Evolutionary conservation across 2,797 vertebrate species (phyloP), one percentile per base, ranked within the genome.

Genomic region (Microhierax caerulescens): DNA sequence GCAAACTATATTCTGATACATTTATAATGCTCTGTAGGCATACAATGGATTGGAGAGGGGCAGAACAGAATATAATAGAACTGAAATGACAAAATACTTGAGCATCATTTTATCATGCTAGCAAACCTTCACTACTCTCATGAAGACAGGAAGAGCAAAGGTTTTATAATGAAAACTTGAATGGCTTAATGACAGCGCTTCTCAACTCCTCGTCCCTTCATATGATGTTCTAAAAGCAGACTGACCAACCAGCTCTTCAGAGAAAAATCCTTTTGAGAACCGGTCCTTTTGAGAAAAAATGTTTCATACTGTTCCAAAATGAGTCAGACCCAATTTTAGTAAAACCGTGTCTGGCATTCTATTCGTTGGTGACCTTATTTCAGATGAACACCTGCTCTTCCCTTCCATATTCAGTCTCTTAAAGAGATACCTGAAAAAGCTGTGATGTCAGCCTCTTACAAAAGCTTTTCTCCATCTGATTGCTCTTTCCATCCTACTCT

Each of bases 261-360:
- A 90, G 41, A 84, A 94, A 93, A 92, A 36, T 41, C 23, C 57
- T 86, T 94, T 95, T 88, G 57, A 93, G 27, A 56, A 60, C 16
- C 6, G 14, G 13, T 84, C 34, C 17, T 86, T 94, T 88, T 88
- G n/a, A 92, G 65, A 86, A 83, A 80, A 91, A 87, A 81, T 74
- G 37, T 57, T 96, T 91, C 91, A 94, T 80, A 91, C 79, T 78
- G 89, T 90, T 97, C 69, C 75, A 95, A 89, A 94, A 93, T 96
- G 95, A 97, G 82, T 96, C 87, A 96, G 89, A 87, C 79, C 73
- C 87, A 94, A 85, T 94, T 95, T 96, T 92, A 95, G 93, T 88
- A 85, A 75, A 95, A 83, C 81, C 74, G 28, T 92, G 85, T 57
- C 90, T 95, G 16, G 43, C 84, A 90, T 94, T 94, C 87, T 92